Base-by-base conservation (phyloP, 1,140 invertebrate genomes). In the Centruroides sculpturatus region DNA sequence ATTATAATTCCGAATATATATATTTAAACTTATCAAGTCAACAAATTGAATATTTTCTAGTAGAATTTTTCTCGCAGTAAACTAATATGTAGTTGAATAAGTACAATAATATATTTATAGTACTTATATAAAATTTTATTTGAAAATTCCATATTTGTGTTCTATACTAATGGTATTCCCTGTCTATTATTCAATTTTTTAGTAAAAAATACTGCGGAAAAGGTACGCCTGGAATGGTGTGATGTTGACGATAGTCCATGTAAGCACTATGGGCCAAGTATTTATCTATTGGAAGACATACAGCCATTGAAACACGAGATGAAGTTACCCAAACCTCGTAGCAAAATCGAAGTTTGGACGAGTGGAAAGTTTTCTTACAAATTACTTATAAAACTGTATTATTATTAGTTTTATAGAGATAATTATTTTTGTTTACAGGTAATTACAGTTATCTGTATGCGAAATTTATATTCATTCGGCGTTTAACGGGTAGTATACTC, bases 391-490 rank as follows among this genome's bases (percentile, higher is more conserved):
- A 7, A 60, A 59, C 35, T 9, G 34, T 56, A 23, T 55, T 12
- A 56, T 56, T 53, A 23, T 47, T 36, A 23, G 9, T 9, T 7
- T 56, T 35, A 47, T 41, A 56, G 50, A 61, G 12, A 49, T 48
- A 12, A 35, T 54, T 4, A 49, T 47, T 47, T 46, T 56, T 23
- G 36, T 13, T 52, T 51, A 12, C n/a, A 63, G 66, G 61, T 2
- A 52, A 65, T 36, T 67, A 61, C 34, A 62, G 63, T 6, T 56
- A 60, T 48, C 46, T 68, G 10, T 65, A 62, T 41, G 61, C 64
- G 5, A 63, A 68, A 13, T 67, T 68, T 41, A 67, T 64, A 3
- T 67, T 68, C 47, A 48, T 55, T 1, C 57, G 67, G 8, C 54
- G 66, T 41, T 51, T 68, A 3, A 67, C 60, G 5, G 55, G 55